Evolutionary conservation across 2,113 vertebrate species (phyloP).

Genomic region (Astur gentilis): DNA sequence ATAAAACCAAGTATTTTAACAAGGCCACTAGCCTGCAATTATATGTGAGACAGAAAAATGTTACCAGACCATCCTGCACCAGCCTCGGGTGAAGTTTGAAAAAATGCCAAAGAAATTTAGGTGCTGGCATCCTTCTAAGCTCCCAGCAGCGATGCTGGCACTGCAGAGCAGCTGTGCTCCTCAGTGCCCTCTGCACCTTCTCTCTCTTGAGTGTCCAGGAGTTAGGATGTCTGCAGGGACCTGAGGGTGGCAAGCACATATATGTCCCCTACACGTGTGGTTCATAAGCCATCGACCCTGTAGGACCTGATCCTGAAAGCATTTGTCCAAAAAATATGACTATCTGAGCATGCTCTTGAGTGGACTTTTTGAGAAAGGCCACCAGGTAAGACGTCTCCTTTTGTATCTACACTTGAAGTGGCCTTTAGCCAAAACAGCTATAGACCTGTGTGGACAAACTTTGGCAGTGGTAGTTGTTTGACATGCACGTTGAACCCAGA

Average conservation of each 20-base stretch:
- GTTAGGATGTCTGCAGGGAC: neutral
- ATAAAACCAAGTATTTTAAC: constrained; percentile 15
- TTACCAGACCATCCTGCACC: neutral
- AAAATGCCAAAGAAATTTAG: neutral
- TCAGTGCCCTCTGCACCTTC: neutral
- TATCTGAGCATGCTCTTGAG: neutral
- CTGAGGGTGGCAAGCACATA: neutral
- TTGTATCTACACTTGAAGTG: neutral
- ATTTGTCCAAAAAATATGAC: neutral
- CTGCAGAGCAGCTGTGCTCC: neutral
- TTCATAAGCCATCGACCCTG: neutral
- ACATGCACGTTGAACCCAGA: neutral
- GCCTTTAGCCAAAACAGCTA: neutral
- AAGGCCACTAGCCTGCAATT: constrained; percentile 5
- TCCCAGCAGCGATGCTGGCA: neutral
- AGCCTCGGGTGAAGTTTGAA: neutral
- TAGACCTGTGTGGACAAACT: neutral
- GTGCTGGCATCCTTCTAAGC: neutral
- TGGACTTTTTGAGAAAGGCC: neutral
- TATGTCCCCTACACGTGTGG: rapidly evolving
- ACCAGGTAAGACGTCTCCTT: neutral
- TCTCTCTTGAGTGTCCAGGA: neutral
- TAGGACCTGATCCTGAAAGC: neutral
- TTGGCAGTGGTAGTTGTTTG: neutral
- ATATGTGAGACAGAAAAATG: neutral